phyloP scores from a whole-genome alignment of 2,113 vertebrate species.

The Eulacestoma nigropectus region DNA sequence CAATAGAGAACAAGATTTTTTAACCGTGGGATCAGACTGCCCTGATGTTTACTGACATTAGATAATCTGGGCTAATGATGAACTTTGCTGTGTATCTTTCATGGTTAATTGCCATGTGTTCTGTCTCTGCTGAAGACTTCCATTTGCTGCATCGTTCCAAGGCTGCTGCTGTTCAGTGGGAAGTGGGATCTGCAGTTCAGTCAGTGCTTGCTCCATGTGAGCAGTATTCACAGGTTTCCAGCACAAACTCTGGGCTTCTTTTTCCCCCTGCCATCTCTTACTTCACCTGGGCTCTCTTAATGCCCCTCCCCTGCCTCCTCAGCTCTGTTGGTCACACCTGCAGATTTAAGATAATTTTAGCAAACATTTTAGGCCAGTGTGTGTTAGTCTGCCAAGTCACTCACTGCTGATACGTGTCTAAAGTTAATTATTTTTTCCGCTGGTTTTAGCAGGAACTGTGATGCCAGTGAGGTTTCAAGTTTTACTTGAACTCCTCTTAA shows the following conservation, averaged over 20 bases:
- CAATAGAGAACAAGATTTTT: not conserved
- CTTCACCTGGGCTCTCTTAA: not conserved
- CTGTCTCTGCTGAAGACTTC: not conserved
- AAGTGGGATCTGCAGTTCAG: not conserved
- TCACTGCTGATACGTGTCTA: not conserved
- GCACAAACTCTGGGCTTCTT: not conserved
- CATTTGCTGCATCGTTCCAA: not conserved
- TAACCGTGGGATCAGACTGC: not conserved
- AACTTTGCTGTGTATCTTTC: not conserved
- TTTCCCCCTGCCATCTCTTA: not conserved
- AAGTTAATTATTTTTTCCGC: not conserved
- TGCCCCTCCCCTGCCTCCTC: accelerated
- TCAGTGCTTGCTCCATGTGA: not conserved
- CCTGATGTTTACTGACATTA: not conserved
- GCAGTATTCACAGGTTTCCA: not conserved
- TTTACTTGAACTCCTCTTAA: not conserved
- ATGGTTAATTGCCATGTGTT: not conserved
- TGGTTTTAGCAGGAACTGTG: not conserved
- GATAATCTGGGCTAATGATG: not conserved
- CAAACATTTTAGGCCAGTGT: not conserved
- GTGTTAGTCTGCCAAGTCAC: not conserved
- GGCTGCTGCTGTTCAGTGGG: not conserved
- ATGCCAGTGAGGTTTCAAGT: not conserved
- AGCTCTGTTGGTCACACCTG: not conserved
- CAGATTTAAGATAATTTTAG: not conserved